A percentile compares a stretch with the other conserved stretches of the same genome.
These are phyloP conservation scores for Streptopelia turtur DNA, from an alignment of 2,797 vertebrate species.

Conservation along the genomic window DNA sequence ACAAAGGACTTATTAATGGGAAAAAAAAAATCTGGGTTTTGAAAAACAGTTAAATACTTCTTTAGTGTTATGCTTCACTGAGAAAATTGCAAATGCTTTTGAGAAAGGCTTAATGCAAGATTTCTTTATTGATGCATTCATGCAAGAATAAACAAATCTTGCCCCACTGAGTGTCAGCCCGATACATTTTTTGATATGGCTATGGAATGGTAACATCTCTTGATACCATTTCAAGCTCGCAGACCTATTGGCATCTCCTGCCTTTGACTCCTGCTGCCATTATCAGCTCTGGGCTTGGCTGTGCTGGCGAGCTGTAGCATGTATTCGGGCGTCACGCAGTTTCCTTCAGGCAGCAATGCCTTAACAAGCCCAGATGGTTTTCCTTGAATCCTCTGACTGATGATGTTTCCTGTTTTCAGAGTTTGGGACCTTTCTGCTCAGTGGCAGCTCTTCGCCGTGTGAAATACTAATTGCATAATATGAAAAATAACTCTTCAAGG, in stretches of 20 bases:
- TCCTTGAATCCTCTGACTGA: neutral
- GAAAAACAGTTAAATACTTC: neutral
- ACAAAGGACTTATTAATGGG: neutral
- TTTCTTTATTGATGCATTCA: neutral
- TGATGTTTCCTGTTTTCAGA: neutral
- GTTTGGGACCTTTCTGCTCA: neutral
- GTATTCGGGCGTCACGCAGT: accelerated
- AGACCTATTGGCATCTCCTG: neutral
- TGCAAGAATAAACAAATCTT: neutral
- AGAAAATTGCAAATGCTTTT: neutral
- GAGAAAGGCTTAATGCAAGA: neutral
- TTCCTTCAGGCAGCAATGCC: neutral
- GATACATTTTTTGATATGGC: neutral
- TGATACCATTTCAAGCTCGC: neutral
- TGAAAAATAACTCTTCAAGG: neutral
- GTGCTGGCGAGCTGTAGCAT: neutral
- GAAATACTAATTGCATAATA: neutral
- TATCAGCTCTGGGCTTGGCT: neutral
- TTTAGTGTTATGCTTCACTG: neutral
- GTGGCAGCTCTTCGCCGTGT: neutral
- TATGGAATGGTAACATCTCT: neutral
- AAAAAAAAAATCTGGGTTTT: neutral
- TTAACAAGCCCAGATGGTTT: neutral
- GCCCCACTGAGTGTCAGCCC: neutral
- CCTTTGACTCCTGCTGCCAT: neutral